Evolutionary conservation across 2,888 invertebrate species (phyloP).

Genomic region (Hetaerina titia): DNA sequence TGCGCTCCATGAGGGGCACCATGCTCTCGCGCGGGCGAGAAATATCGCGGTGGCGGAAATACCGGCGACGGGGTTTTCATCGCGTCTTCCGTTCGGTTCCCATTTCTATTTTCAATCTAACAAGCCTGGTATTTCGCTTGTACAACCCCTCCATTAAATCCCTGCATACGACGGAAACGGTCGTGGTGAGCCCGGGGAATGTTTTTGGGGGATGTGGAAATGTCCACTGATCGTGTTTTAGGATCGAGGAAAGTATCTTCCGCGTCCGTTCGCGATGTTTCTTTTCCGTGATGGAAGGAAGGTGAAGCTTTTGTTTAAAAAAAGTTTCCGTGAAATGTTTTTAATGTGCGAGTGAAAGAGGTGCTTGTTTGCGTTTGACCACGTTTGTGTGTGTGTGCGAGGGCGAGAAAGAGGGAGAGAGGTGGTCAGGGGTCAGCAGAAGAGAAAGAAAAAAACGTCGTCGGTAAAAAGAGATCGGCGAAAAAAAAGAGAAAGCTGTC

Average conservation of each 20-base stretch:
- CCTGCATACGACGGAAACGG: neutral
- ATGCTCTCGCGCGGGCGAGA: neutral
- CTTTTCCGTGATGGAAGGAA: neutral
- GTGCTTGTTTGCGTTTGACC: neutral
- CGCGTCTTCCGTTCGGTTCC: neutral
- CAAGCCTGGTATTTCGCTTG: neutral
- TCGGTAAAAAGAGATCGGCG: neutral
- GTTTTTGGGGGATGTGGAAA: neutral
- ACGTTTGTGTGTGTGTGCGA: neutral
- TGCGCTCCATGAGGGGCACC: neutral
- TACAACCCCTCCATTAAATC: neutral
- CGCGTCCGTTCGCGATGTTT: neutral
- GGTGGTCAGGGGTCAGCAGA: neutral
- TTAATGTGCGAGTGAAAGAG: neutral
- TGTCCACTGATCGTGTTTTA: neutral
- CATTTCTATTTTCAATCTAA: neutral
- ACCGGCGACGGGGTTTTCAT: neutral
- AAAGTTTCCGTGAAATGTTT: neutral
- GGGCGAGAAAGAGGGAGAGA: neutral
- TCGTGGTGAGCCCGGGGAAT: neutral
- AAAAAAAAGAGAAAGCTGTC: slow-evolving; percentile 61
- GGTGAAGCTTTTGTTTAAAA: neutral
- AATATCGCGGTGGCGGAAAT: neutral
- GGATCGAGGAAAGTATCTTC: neutral
- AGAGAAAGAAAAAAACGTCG: slow-evolving; percentile 24